A percentile compares a stretch with the other conserved stretches of the same genome.
Conservation (phyloP, 2,888 invertebrate genomes). For the Colletes collaris region DNA sequence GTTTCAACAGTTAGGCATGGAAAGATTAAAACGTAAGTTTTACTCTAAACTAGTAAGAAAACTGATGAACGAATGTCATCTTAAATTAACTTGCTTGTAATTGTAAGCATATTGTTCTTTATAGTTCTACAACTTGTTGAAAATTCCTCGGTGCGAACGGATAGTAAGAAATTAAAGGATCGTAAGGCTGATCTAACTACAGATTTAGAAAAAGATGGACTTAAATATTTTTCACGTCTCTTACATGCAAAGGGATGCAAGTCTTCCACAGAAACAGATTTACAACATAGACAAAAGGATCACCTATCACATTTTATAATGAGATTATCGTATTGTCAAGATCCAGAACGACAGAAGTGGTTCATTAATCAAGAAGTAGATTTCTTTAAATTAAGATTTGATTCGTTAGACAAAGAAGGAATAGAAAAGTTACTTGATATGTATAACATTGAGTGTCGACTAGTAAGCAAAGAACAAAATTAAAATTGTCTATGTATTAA, state of each 20-base stretch:
- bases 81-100: background rate
- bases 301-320: slow-evolving; percentile 97
- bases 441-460: slow-evolving; percentile 88
- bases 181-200: slow-evolving; percentile 87
- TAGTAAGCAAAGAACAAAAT: slow-evolving; percentile 76
- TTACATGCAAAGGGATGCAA: slow-evolving; percentile 85
- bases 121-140: slow-evolving; percentile 58
- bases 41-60: background rate
- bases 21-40: slow-evolving; percentile 81
- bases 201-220: slow-evolving; percentile 88
- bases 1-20: slow-evolving; percentile 94
- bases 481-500: slow-evolving; percentile 13
- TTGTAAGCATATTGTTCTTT: background rate
- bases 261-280: slow-evolving; percentile 85
- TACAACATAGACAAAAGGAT: slow-evolving; percentile 90
- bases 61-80: background rate
- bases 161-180: slow-evolving; percentile 86
- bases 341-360: slow-evolving; percentile 94
- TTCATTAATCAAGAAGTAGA: slow-evolving; percentile 95
- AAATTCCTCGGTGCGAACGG: slow-evolving; percentile 83
- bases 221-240: slow-evolving; percentile 87
- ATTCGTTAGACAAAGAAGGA: slow-evolving; percentile 86
- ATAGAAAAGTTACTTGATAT: slow-evolving; percentile 87
- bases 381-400: slow-evolving; percentile 92
- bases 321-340: slow-evolving; percentile 94